phyloP scores from a whole-genome alignment of 2,113 vertebrate species.

The Podarcis cretensis region DNA sequence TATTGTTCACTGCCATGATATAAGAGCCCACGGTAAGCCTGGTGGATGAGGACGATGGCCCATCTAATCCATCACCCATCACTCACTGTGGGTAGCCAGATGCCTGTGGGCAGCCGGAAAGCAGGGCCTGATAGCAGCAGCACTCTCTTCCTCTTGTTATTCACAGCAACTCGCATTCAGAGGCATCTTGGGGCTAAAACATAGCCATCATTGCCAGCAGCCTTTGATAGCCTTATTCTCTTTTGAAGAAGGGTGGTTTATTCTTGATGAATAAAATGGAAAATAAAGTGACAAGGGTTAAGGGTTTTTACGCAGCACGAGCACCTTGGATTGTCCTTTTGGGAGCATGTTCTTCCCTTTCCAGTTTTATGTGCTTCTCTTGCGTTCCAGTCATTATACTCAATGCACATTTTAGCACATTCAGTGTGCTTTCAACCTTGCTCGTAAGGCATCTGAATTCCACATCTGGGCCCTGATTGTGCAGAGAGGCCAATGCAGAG shows the following conservation, averaged over 20 bases:
- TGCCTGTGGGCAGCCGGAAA: no score
- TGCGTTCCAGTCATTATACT: not conserved
- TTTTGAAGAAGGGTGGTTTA: not conserved
- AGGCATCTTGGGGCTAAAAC: no score
- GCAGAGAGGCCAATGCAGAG: not conserved
- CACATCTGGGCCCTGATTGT: not conserved
- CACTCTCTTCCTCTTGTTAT: no score
- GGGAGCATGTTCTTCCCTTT: not conserved
- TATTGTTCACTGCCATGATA: no score
- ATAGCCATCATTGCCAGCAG: no score
- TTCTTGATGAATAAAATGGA: not conserved
- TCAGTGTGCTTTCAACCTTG: not conserved
- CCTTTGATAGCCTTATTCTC: not conserved
- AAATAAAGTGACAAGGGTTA: not conserved
- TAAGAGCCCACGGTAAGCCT: no score
- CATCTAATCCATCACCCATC: no score
- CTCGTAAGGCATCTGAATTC: not conserved
- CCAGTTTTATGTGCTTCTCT: not conserved
- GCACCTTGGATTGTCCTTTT: no score
- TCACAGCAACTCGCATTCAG: no score
- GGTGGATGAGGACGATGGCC: no score
- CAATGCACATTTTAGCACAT: not conserved
- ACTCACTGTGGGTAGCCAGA: no score
- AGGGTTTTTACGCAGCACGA: not conserved
- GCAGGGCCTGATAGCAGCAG: no score